Base-by-base conservation (phyloP, 92 coral and sea anemone genomes). In the Siderastrea siderea region DNA sequence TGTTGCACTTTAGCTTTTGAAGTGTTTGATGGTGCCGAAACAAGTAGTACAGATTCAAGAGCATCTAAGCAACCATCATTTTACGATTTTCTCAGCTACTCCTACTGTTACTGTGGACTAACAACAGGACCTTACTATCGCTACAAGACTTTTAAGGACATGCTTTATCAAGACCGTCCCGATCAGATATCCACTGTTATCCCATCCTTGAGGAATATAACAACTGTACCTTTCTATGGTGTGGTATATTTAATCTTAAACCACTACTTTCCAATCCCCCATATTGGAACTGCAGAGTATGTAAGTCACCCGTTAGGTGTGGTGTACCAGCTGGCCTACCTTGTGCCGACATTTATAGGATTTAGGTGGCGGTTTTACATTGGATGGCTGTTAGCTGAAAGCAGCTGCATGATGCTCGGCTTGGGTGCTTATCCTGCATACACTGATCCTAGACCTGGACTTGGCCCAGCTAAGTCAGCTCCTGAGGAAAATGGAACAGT, bases 361-460 rank as follows among this genome's bases (percentile, higher is more conserved):
- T 96, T 96, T 84, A 93, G 98, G n/a, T 96, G 94, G 96, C 89
- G 99, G 55, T 96, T 96, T 78, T 96, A 96, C 84, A 74, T 96
- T 63, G 99, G 99, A 1, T 96, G 99, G 99, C 60, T 95, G 75
- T 86, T 96, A 64, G 99, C 99, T 9, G 99, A 96, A 89, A 91
- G 96, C 54, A 90, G 96, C 69, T 95, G 98, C 77, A 95, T 95
- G 77, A 93, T 88, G 19, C 71, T 96, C 76, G 99, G 98, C 12
- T 78, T 96, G 52, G 99, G 99, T 2, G 99, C 99, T 0, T 96
- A 96, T 78, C 98, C 98, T 4, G 87, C 81, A 79, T 95, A 93
- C 58, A 93, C 94, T n/a, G 95, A 92, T 26, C 96, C 97, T 47
- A 93, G 84, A 68, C 97, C 99, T 57, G 99, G 98, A 14, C 81